Evolutionary conservation across 2,888 invertebrate genomes (phyloP), one percentile per base, ranked within the genome.

Genomic region (Drosophila borborema): DNA sequence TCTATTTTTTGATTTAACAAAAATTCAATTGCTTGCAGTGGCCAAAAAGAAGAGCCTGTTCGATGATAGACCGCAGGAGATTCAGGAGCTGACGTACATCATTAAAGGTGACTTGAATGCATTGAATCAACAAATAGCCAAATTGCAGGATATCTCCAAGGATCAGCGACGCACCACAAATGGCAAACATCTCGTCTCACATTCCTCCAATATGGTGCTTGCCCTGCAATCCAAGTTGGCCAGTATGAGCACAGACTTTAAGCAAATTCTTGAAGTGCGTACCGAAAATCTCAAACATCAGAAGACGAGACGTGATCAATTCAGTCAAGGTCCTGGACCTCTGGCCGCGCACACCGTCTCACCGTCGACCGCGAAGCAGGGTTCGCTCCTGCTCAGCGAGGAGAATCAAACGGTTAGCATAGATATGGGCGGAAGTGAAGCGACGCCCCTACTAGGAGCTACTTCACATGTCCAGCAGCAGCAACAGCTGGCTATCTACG

Each of bases 221-320:
- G 97, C 98, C 7, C 93, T 98, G 71, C 98, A 98, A 94, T 98
- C 99, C 2, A 97, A 98, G 92, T 94, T 99, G 82, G 99, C 99
- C 40, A 96, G 96, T 74, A 99, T 99, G 97, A 99, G 99, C 54
- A 98, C 97, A 77, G 98, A 99, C 91, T 99, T 99, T 92, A 99
- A 99, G 94, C 97, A 97, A 94, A 98, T 99, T 54, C 95, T 99
- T 65, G 99, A 99, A 95, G 97, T 99, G 23, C 95, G 99, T 88
- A 99, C 99, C 18, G 99, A 99, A 95, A 99, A 99, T 94, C 94
- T 99, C 91, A 98, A 98, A 92, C 97, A 98, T 89, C 99, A 99
- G 93, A 98, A 98, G 92, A 96, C 94, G 79, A 95, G 99, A 82
- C 94, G 99, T 79, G 99, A 99, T 92, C 98, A 99, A 91, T 84